Conservation (phyloP, 2,888 invertebrate genomes). For the Himalopsyche tibetana region DNA sequence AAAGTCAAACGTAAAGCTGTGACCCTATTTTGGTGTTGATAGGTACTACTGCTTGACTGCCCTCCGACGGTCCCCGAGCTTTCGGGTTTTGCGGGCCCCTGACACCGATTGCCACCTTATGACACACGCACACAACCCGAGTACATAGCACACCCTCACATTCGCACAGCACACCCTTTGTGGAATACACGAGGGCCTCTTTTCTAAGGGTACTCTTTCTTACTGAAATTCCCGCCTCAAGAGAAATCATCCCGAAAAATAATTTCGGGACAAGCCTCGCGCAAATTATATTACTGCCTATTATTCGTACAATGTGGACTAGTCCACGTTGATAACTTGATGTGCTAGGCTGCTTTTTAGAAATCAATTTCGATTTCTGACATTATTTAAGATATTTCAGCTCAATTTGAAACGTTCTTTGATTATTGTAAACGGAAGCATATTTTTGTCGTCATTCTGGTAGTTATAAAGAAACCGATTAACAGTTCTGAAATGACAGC, state of each 20-base stretch:
- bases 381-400: too few relatives aligned
- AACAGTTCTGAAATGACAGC: too few relatives aligned
- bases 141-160: background rate
- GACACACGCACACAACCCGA: slow-evolving; percentile 6
- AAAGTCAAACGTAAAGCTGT: too few relatives aligned
- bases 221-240: slow-evolving; percentile 26
- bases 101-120: slow-evolving; percentile 27
- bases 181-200: slow-evolving; percentile 26
- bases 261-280: slow-evolving; percentile 7
- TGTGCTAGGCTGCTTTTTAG: background rate
- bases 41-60: background rate
- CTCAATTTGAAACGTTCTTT: too few relatives aligned
- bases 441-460: too few relatives aligned
- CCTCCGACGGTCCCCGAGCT: slow-evolving; percentile 5
- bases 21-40: too few relatives aligned
- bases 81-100: slow-evolving; percentile 20
- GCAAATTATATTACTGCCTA: slow-evolving; percentile 21
- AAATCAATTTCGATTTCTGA: too few relatives aligned
- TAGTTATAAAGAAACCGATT: too few relatives aligned
- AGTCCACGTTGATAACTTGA: slow-evolving; percentile 14
- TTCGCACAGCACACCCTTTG: slow-evolving; percentile 20
- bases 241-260: slow-evolving; percentile 30
- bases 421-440: too few relatives aligned
- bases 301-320: slow-evolving; percentile 2
- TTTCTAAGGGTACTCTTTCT: slow-evolving; percentile 30